phyloP scores from a whole-genome alignment of 2,797 vertebrate species.

The Acrossocheilus fasciatus region DNA sequence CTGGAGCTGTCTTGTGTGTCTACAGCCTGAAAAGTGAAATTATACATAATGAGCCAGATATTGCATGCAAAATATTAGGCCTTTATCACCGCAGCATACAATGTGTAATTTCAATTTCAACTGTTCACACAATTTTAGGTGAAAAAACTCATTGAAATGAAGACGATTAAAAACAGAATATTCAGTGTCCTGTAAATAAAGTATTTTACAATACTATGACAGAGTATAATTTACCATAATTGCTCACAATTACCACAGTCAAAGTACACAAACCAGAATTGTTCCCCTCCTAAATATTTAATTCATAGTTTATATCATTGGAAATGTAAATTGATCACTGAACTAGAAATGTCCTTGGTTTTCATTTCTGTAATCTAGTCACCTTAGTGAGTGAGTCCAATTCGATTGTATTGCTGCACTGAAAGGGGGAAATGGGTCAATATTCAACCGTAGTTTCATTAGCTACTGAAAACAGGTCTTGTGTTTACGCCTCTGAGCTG shows the following conservation, averaged over 20 bases:
- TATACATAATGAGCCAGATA: conserved; percentile 15
- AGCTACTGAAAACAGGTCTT: conserved; percentile 52
- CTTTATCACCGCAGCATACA: neutral
- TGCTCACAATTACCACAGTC: neutral
- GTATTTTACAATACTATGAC: neutral
- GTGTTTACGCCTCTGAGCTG: conserved; percentile 40
- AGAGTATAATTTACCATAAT: neutral
- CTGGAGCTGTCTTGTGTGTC: neutral
- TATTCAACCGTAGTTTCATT: conserved; percentile 51
- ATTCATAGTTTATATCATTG: neutral
- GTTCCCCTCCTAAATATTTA: neutral
- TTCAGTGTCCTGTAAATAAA: neutral
- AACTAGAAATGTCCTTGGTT: conserved; percentile 5
- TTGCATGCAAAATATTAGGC: conserved; percentile 4
- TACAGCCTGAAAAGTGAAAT: conserved; percentile 28
- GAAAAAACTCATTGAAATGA: neutral
- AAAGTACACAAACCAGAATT: neutral
- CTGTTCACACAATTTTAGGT: neutral
- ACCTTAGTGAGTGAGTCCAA: conserved; percentile 13
- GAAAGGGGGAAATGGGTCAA: conserved; percentile 46
- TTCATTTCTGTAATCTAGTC: conserved; percentile 18
- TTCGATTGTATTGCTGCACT: conserved; percentile 34
- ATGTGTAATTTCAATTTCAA: neutral
- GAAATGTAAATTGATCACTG: conserved; percentile 11
- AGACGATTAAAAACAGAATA: neutral